These are phyloP conservation scores for Panthera leo DNA, from an alignment of 2,113 vertebrate genomes.

Conservation along the genomic window DNA sequence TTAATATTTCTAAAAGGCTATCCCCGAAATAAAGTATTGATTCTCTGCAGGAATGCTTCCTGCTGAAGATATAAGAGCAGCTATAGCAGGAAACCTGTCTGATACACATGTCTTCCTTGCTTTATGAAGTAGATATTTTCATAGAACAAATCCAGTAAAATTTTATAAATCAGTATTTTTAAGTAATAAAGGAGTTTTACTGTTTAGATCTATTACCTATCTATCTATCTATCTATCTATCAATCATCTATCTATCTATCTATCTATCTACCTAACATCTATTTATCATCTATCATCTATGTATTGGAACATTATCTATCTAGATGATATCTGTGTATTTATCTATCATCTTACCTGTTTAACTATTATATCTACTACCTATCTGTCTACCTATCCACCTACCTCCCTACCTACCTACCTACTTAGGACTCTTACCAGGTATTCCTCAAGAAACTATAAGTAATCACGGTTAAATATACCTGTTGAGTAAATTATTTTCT, in stretches of 20 bases:
- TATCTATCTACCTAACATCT: neutral
- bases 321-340: neutral
- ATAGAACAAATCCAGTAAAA: neutral
- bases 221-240: neutral
- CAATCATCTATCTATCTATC: neutral
- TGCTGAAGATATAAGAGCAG: neutral
- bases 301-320: neutral
- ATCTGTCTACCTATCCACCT: neutral
- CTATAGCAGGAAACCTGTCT: neutral
- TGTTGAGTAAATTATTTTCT: neutral
- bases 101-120: neutral
- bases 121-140: neutral
- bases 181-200: neutral
- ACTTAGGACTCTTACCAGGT: neutral
- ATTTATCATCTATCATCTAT: neutral
- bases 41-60: slow-evolving; percentile 29
- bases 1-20: slow-evolving; percentile 56
- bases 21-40: slow-evolving; percentile 35
- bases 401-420: neutral
- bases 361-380: neutral
- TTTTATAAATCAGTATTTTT: slow-evolving; percentile 1
- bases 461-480: neutral
- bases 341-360: neutral
- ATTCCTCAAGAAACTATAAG: slow-evolving; percentile 3
- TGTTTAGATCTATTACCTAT: neutral